Evolutionary conservation across 2,797 vertebrate species (phyloP).

Genomic region (Enteromius anoplus): DNA sequence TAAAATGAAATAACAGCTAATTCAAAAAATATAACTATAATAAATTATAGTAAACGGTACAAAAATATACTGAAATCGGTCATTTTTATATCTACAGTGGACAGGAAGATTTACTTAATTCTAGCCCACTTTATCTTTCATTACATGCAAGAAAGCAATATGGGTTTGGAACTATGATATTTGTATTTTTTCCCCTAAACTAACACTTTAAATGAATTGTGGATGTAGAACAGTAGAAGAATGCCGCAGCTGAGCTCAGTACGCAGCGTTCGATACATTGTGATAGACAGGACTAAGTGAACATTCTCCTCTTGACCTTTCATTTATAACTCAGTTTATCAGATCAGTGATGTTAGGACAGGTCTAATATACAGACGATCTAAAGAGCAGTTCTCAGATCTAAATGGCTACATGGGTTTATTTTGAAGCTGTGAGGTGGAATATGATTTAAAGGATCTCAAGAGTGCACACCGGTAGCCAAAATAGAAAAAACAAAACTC

Average conservation of each 20-base stretch:
- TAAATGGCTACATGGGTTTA: conserved; percentile 6
- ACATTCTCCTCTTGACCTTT: background rate
- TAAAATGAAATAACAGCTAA: background rate
- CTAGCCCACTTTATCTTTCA: background rate
- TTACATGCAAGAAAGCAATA: background rate
- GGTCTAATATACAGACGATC: background rate
- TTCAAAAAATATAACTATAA: background rate
- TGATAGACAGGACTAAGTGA: conserved; percentile 17
- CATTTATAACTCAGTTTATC: background rate
- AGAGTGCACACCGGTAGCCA: conserved; percentile 4
- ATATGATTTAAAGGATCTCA: conserved; percentile 28
- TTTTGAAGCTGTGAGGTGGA: conserved; percentile 21
- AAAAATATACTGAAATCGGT: background rate
- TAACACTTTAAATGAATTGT: background rate
- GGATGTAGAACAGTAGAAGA: background rate
- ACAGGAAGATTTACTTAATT: background rate
- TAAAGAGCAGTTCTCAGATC: background rate
- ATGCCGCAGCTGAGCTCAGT: background rate
- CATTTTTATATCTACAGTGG: background rate
- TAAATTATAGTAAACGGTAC: background rate
- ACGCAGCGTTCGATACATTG: background rate
- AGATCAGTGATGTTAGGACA: background rate
- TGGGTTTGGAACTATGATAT: too few relatives aligned
- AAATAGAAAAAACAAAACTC: conserved; percentile 37
- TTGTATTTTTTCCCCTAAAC: background rate